Percentiles rank a stretch among this genome's conserved stretches.
Evolutionary conservation across 2,113 vertebrate species (phyloP).

Genomic region (Apteryx mantelli): DNA sequence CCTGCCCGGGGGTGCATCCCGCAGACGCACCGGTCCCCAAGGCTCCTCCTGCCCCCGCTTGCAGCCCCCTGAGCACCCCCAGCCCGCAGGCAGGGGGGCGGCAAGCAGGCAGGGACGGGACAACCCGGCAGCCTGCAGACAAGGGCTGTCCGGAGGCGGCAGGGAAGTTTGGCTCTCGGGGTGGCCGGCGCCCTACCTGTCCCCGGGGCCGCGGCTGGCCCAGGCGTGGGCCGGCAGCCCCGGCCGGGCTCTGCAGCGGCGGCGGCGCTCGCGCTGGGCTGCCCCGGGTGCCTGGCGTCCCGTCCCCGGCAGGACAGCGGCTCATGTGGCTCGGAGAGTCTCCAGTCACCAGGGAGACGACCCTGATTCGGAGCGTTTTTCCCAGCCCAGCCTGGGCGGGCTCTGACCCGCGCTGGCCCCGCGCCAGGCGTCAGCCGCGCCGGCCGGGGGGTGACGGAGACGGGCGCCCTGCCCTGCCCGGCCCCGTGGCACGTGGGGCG

Average conservation of each 20-base stretch:
- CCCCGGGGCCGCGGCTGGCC: not conserved
- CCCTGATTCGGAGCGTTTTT: constrained; percentile 73
- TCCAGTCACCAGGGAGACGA: constrained; percentile 78
- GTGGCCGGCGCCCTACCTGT: constrained; percentile 24
- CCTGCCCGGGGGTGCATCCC: too few species aligned
- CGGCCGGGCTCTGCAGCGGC: not conserved
- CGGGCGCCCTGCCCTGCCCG: not conserved
- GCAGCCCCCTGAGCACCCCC: too few species aligned
- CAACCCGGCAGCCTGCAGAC: not conserved
- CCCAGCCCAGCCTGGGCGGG: constrained; percentile 62
- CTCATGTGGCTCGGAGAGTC: constrained; percentile 68
- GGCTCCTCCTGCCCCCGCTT: not conserved
- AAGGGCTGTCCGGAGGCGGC: accelerated
- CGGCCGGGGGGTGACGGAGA: not conserved
- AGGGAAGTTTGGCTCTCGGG: not conserved
- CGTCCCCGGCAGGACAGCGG: constrained; percentile 37
- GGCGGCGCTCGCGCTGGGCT: not conserved
- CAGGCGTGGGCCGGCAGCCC: not conserved
- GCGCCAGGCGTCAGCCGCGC: constrained; percentile 42
- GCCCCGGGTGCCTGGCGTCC: not conserved
- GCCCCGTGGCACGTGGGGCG: not conserved
- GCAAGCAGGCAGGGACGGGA: too few species aligned
- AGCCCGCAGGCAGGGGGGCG: too few species aligned
- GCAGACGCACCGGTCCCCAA: not conserved
- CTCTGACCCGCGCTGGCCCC: not conserved